phyloP scores from a whole-genome alignment of 2,113 vertebrate species.

The Malurus alboscapulatus region DNA sequence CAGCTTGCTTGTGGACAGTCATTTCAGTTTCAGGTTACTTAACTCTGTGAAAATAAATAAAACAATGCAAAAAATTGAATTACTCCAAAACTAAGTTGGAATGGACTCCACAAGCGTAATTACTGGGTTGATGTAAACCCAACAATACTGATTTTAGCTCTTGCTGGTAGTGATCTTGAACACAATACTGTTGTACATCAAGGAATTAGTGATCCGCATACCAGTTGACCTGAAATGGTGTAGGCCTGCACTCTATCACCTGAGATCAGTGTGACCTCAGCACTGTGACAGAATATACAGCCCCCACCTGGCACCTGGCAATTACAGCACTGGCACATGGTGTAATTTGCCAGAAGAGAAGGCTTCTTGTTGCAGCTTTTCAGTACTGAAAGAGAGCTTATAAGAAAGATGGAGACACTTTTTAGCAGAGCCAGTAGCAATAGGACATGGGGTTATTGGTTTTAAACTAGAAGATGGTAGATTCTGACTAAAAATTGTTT shows the following conservation, averaged over 20 bases:
- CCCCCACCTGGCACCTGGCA: background rate
- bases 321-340: background rate
- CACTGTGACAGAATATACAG: background rate
- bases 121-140: background rate
- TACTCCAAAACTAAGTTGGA: background rate
- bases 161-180: background rate
- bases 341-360: background rate
- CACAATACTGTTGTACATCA: background rate
- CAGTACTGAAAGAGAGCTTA: background rate
- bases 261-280: background rate
- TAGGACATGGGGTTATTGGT: rapidly evolving
- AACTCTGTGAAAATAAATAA: background rate
- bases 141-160: background rate
- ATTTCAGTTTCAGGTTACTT: background rate
- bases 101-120: background rate
- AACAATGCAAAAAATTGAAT: background rate
- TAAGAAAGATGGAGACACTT: background rate
- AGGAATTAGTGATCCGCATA: background rate
- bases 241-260: background rate
- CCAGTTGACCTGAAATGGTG: background rate
- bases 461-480: background rate
- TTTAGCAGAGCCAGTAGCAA: background rate
- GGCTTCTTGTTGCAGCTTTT: background rate
- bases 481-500: background rate
- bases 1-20: background rate